Percentiles rank a stretch among this genome's conserved stretches.
phyloP scores from a whole-genome alignment of 2,888 invertebrate species.

The Allygus modestus region DNA sequence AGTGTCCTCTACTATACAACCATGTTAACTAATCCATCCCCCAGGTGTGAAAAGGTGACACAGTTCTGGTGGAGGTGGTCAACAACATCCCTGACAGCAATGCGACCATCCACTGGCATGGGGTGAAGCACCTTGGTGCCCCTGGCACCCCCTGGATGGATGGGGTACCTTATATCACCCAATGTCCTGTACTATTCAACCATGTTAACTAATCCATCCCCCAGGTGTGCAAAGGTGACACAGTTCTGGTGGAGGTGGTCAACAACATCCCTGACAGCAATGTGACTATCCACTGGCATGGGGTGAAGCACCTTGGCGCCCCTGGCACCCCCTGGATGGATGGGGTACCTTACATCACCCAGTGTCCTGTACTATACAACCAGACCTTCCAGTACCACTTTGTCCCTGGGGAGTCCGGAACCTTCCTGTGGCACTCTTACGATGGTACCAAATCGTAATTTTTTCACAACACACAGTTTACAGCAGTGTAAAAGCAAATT shows the following conservation, averaged over 20 bases:
- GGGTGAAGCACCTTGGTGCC: conserved; percentile 78
- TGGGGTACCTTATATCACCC: conserved; percentile 86
- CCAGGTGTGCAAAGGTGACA: conserved; percentile 76
- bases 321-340: conserved; percentile 86
- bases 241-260: conserved; percentile 84
- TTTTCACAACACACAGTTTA: too few species aligned
- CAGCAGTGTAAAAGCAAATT: too few species aligned
- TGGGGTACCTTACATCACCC: conserved; percentile 86
- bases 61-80: conserved; percentile 84
- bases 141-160: conserved; percentile 86
- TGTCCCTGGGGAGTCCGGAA: conserved; percentile 82
- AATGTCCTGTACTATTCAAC: conserved; percentile 85
- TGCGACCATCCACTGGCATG: conserved; percentile 88
- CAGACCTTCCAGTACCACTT: conserved; percentile 85
- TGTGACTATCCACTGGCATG: conserved; percentile 88
- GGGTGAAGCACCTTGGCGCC: conserved; percentile 78
- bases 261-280: conserved; percentile 84
- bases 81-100: conserved; percentile 84
- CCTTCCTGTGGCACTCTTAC: conserved; percentile 86
- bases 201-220: too few species aligned
- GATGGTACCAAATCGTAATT: conserved; percentile 75
- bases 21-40: too few species aligned
- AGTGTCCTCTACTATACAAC: conserved; percentile 85
- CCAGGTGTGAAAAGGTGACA: conserved; percentile 76
- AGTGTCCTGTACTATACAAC: conserved; percentile 84